Percentiles rank a stretch among this genome's conserved stretches.
These are phyloP conservation scores for Scortum barcoo DNA, from an alignment of 2,113 vertebrate species.

Conservation along the genomic window DNA sequence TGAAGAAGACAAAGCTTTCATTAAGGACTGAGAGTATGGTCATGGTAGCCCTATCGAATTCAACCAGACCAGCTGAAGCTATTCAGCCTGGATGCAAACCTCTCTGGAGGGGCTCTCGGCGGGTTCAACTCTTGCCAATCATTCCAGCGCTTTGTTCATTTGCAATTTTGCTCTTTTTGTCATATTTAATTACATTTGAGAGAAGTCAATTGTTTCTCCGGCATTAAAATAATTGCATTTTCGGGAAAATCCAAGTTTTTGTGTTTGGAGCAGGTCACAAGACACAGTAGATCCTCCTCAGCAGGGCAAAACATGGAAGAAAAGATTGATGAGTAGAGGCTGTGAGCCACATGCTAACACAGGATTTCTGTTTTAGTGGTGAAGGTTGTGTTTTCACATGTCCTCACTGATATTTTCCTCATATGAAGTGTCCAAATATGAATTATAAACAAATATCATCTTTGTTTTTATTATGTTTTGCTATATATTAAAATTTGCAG, in stretches of 20 bases:
- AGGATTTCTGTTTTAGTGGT: not conserved
- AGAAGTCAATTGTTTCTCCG: slow-evolving; percentile 59
- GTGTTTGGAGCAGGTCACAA: slow-evolving; percentile 7
- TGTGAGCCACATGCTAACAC: not conserved
- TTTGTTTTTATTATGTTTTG: too few species aligned
- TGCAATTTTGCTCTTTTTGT: slow-evolving; percentile 74
- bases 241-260: slow-evolving; percentile 42
- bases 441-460: too few species aligned
- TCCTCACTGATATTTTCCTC: not conserved
- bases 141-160: slow-evolving; percentile 45
- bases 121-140: slow-evolving; percentile 56
- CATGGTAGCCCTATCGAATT: slow-evolving; percentile 64
- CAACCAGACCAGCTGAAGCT: slow-evolving; percentile 59
- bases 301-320: slow-evolving; percentile 14
- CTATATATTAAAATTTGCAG: too few species aligned
- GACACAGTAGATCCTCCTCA: slow-evolving; percentile 6
- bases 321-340: slow-evolving; percentile 12
- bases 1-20: slow-evolving; percentile 65
- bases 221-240: slow-evolving; percentile 69
- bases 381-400: slow-evolving; percentile 16
- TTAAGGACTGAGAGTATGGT: slow-evolving; percentile 37
- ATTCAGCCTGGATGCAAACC: slow-evolving; percentile 51
- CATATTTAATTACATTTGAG: slow-evolving; percentile 76
- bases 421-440: too few species aligned
- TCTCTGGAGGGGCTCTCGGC: slow-evolving; percentile 29